Evolutionary conservation across 64 coral and sea anemone species (phyloP).

Genomic region (Exaiptasia diaphana): DNA sequence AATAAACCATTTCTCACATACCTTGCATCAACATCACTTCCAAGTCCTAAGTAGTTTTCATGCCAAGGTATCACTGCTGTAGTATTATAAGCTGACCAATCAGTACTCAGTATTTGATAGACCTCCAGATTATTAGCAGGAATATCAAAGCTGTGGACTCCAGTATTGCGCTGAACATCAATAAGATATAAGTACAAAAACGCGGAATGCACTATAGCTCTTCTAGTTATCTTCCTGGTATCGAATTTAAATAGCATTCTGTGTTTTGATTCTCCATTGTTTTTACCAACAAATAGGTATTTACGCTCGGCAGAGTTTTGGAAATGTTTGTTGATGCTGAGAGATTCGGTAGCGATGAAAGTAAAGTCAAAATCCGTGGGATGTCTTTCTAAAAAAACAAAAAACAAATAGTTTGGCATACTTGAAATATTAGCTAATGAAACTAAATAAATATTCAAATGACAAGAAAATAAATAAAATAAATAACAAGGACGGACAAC

Average conservation of each 20-base stretch:
- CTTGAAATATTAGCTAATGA: no score
- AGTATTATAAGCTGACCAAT: constrained; percentile 67
- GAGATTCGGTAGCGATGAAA: constrained; percentile 18
- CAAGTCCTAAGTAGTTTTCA: constrained; percentile 82
- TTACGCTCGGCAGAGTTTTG: constrained; percentile 35
- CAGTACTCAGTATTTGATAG: constrained; percentile 84
- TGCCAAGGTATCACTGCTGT: constrained; percentile 88
- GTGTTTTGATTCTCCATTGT: constrained; percentile 53
- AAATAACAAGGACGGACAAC: no score
- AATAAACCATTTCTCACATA: background rate
- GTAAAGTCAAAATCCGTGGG: constrained; percentile 33
- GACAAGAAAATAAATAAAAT: no score
- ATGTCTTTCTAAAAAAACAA: constrained; percentile 20
- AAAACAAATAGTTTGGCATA: no score
- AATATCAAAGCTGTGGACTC: background rate
- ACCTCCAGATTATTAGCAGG: constrained; percentile 72
- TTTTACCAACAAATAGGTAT: constrained; percentile 67
- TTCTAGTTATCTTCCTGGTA: constrained; percentile 45
- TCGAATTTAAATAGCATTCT: constrained; percentile 92
- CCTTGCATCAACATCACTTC: constrained; percentile 55
- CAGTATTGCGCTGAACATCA: constrained; percentile 10
- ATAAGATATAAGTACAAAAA: constrained; percentile 64
- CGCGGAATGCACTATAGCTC: constrained; percentile 74
- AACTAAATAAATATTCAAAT: no score
- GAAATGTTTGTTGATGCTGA: constrained; percentile 62